These are phyloP conservation scores for Scaptomyza polygonia DNA, from an alignment of 2,888 invertebrate species.

Conservation along the genomic window DNA sequence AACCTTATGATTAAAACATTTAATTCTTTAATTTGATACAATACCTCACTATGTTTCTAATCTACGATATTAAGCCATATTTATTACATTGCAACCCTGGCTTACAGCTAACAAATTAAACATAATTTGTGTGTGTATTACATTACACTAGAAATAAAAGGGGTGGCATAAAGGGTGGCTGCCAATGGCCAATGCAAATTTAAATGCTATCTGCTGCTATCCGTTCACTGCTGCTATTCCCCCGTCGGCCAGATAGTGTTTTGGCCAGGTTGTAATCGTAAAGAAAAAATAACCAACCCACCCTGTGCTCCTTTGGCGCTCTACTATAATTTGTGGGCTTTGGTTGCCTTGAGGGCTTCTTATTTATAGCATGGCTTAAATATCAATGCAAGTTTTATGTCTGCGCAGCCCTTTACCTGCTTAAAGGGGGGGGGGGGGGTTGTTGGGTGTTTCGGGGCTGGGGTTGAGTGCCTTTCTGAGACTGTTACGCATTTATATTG, in stretches of 20 bases:
- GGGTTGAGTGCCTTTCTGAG: conserved; percentile 4
- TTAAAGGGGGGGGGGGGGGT: conserved; percentile 1
- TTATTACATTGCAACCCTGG: conserved; percentile 27
- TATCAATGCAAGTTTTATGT: conserved; percentile 78
- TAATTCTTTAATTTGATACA: not conserved
- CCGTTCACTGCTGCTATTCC: too few species aligned
- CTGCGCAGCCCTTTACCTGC: conserved; percentile 54
- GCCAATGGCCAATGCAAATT: conserved; percentile 47
- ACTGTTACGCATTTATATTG: conserved; percentile 69
- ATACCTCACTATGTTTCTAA: not conserved
- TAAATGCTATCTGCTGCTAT: conserved; percentile 39
- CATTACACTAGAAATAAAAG: conserved; percentile 37
- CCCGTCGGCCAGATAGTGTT: not conserved
- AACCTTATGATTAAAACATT: too few species aligned
- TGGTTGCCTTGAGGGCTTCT: conserved; percentile 75
- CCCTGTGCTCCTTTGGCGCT: conserved; percentile 17
- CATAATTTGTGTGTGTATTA: conserved; percentile 44
- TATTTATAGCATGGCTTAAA: conserved; percentile 76
- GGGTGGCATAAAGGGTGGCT: conserved; percentile 36
- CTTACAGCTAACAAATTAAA: conserved; percentile 24
- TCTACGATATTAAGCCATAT: not conserved
- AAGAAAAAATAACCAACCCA: conserved; percentile 52
- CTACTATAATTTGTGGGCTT: conserved; percentile 74
- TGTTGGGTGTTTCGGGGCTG: not conserved
- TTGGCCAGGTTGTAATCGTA: conserved; percentile 34